These are phyloP conservation scores for Physocephala rufipes DNA, from an alignment of 2,888 invertebrate species.

Conservation along the genomic window DNA sequence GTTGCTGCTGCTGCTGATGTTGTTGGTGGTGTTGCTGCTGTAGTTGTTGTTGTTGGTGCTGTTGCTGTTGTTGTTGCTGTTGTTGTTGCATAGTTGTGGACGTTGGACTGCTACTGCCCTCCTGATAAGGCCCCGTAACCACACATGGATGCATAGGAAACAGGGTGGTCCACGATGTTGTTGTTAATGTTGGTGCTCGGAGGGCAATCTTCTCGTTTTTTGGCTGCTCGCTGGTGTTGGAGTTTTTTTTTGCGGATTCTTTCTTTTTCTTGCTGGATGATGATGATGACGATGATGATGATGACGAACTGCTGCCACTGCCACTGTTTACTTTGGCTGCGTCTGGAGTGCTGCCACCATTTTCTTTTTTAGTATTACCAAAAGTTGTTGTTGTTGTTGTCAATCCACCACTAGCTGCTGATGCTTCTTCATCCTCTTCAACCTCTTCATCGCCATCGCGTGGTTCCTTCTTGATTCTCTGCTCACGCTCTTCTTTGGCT, in stretches of 20 bases:
- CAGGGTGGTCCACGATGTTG: constrained; percentile 84
- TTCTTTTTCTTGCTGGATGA: constrained; percentile 54
- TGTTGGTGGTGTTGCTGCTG: too few relatives aligned
- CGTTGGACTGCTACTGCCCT: constrained; percentile 68
- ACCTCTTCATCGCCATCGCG: constrained; percentile 59
- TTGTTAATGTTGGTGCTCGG: constrained; percentile 74
- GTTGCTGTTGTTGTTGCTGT: constrained; percentile 49
- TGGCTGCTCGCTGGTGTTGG: constrained; percentile 60
- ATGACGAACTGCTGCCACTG: constrained; percentile 18
- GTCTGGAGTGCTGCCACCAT: constrained; percentile 11
- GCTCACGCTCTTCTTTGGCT: constrained; percentile 66
- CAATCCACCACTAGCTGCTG: constrained; percentile 41
- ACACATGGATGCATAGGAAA: constrained; percentile 89
- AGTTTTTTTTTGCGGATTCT: constrained; percentile 58
- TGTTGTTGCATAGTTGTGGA: constrained; percentile 59
- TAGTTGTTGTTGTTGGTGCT: constrained; percentile 63
- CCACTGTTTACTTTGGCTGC: background rate
- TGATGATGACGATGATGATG: constrained; percentile 14
- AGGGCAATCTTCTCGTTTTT: constrained; percentile 67
- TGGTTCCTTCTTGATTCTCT: constrained; percentile 61
- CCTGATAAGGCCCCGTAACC: constrained; percentile 86
- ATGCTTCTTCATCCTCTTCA: constrained; percentile 52
- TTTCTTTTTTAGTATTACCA: constrained; percentile 52
- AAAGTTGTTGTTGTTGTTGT: constrained; percentile 32
- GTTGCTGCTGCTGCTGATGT: constrained; percentile 51